Base-by-base conservation (phyloP, 2,888 invertebrate genomes). In the Digitonthophagus gazella region DNA sequence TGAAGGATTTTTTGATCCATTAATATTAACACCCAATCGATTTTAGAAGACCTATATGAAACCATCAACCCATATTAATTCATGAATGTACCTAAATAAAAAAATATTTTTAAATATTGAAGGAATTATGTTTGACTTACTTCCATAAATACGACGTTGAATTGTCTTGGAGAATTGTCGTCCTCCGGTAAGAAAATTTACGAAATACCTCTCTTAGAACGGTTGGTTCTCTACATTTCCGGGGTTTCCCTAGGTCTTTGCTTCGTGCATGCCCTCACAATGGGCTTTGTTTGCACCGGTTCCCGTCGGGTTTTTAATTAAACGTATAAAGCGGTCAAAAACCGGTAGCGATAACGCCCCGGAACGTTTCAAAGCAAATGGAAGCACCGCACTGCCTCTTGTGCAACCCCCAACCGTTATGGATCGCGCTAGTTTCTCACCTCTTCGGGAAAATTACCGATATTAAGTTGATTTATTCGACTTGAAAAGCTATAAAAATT, bases 311-410 rank as follows among this genome's bases (percentile, higher is more conserved):
- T 61, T 61, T 61, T 61, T 61, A 61, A 61, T 61, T 61, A 61
- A 61, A 61, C 61, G 61, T 61, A 61, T 61, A 61, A 61, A 61
- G 61, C 61, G 20, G 61, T 61, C 61, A 16, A 15, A 16, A 18
- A n/a, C 19, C 19, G 61, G 61, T n/a, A 18, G 61, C 18, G 61
- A 20, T 44, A 44, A 44, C 28, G 28, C 28, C 11, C 28, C 28
- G 20, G 61, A 2, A 19, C 6, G 61, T 61, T 61, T 61, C 19
- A 61, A 61, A 61, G 61, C 19, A 57, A 16, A 20, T 16, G 61
- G 61, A 19, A 16, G 61, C 19, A 18, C 28, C n/a, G n/a, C n/a
- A n/a, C n/a, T n/a, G n/a, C n/a, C 28, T 44, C 28, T 44, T 44
- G 28, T 44, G 11, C 28, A 11, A 44, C 1, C 3, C 28, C 11